phyloP scores from a whole-genome alignment of 2,113 vertebrate species.

The Antechinus flavipes region DNA sequence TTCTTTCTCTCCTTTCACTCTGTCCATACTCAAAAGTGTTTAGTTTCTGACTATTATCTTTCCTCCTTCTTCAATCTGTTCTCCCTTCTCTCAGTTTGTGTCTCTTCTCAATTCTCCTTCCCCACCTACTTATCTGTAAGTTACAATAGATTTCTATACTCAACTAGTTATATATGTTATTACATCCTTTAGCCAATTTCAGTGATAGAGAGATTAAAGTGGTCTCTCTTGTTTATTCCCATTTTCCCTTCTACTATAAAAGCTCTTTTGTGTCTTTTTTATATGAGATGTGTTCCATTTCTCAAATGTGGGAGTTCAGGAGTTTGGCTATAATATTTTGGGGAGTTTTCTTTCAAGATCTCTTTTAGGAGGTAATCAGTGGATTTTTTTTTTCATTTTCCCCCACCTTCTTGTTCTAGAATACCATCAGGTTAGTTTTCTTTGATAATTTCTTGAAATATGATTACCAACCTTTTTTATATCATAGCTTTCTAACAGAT shows the following conservation, averaged over 20 bases:
- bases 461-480: too few relatives aligned
- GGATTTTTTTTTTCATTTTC: background rate
- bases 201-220: background rate
- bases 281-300: background rate
- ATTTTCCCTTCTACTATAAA: background rate
- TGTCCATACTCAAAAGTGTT: background rate
- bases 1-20: background rate
- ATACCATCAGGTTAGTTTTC: too few relatives aligned
- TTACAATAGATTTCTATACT: background rate
- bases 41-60: background rate
- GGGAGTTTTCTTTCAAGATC: background rate
- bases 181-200: background rate
- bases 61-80: background rate
- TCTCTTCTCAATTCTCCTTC: background rate
- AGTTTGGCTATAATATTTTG: background rate
- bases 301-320: background rate
- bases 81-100: background rate
- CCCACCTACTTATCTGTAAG: background rate
- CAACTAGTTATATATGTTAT: background rate
- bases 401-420: background rate
- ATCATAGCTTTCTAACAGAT: too few relatives aligned
- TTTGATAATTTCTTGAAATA: too few relatives aligned
- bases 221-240: background rate
- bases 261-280: background rate
- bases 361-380: background rate